These are phyloP conservation scores for Epinephelus moara DNA, from an alignment of 2,113 vertebrate genomes.

Conservation along the genomic window DNA sequence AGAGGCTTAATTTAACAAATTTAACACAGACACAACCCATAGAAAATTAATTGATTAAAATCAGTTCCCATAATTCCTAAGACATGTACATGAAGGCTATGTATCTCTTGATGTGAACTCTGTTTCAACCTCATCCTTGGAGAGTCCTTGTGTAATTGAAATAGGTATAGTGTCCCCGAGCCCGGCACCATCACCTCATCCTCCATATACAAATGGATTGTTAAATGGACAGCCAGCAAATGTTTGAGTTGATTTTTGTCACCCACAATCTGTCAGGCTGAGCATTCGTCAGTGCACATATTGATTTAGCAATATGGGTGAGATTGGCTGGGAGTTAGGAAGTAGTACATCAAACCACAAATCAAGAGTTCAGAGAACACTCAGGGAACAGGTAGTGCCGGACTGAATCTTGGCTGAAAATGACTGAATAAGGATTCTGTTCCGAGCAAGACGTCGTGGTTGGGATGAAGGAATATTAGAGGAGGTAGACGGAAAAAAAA, in stretches of 20 bases:
- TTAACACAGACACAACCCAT: not conserved
- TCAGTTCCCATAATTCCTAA: not conserved
- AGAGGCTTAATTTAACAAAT: not conserved
- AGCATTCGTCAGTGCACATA: slow-evolving; percentile 74
- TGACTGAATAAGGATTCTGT: not conserved
- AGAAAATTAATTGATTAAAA: slow-evolving; percentile 14
- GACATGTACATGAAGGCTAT: not conserved
- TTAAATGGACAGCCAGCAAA: slow-evolving; percentile 74
- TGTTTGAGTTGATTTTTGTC: slow-evolving; percentile 79
- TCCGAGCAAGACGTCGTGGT: not conserved
- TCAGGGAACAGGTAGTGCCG: slow-evolving; percentile 53
- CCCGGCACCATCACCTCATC: slow-evolving; percentile 52
- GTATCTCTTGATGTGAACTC: slow-evolving; percentile 51
- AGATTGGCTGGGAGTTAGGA: slow-evolving; percentile 79
- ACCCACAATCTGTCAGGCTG: slow-evolving; percentile 65
- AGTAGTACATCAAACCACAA: slow-evolving; percentile 73
- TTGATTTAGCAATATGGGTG: slow-evolving; percentile 79
- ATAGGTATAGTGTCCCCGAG: slow-evolving; percentile 34
- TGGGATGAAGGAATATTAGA: not conserved
- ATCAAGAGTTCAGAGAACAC: slow-evolving; percentile 68
- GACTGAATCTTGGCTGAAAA: slow-evolving; percentile 40
- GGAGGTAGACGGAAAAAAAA: not conserved
- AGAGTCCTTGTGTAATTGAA: slow-evolving; percentile 66
- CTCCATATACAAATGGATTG: slow-evolving; percentile 74
- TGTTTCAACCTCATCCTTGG: slow-evolving; percentile 62